A percentile compares a stretch with the other conserved stretches of the same genome.
Conservation (phyloP, 2,888 invertebrate genomes). For the Lasioglossum marginatum region DNA sequence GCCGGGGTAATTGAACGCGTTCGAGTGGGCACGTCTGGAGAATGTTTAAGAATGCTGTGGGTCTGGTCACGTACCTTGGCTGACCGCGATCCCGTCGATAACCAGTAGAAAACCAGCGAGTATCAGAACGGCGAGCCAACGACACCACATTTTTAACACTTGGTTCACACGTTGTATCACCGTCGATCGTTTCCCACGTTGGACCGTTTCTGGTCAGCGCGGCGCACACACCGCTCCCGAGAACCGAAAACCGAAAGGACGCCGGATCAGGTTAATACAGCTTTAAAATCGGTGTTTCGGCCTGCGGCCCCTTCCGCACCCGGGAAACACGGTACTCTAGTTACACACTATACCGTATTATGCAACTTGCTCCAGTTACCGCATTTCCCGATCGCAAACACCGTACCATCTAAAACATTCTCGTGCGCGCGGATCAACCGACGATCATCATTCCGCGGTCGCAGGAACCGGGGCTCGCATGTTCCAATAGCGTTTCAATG, state of each 20-base stretch:
- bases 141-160: constrained; percentile 80
- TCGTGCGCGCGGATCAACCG: neutral
- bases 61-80: constrained; percentile 73
- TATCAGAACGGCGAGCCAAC: constrained; percentile 71
- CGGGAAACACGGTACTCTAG: neutral
- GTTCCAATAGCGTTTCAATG: neutral
- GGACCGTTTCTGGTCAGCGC: constrained; percentile 21
- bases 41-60: constrained; percentile 32
- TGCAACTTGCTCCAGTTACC: constrained; percentile 17
- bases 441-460: neutral
- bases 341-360: constrained; percentile 4
- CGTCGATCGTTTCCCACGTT: constrained; percentile 45
- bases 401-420: neutral
- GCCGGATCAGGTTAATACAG: constrained; percentile 19
- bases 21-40: constrained; percentile 10
- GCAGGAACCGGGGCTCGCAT: neutral
- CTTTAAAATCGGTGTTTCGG: neutral
- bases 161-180: constrained; percentile 61
- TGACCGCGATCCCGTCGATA: constrained; percentile 77
- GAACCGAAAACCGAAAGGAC: neutral
- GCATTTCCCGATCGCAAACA: neutral
- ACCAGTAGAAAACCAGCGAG: constrained; percentile 77
- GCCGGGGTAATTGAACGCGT: constrained; percentile 14
- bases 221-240: constrained; percentile 4
- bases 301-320: neutral